Base-by-base conservation (phyloP, 92 coral and sea anemone genomes). In the Zoanthus sociatus region DNA sequence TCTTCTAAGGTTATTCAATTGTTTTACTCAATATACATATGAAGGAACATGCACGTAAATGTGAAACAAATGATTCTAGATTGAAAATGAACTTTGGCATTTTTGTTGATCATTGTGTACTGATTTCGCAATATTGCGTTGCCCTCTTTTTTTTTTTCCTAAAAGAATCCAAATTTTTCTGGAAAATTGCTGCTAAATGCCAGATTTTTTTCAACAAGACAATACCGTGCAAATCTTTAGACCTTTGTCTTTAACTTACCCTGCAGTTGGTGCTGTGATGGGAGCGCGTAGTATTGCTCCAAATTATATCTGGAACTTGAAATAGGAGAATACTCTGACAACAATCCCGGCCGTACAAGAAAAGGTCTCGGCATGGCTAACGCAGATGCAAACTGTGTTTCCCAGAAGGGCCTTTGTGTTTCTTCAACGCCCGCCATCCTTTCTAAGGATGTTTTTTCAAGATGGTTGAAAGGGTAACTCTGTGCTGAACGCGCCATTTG, bases 61-160 rank as follows among this genome's bases (percentile, higher is more conserved):
- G 82, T 20, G 54, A 55, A 32, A 9, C 72, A 11, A 50, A 50
- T 5, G 5, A 50, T 11, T 50, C 55, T 7, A 50, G 12, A 50
- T 11, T 7, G 55, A 50, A 68, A 12, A 68, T 13, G 3, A 30
- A 31, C 1, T 7, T 33, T 14, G 26, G 76, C 21, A 4, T 61
- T 60, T 9, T 61, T 26, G 85, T 66, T 9, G 11, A 64, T 30
- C 32, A 46, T 44, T 21, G 54, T 9, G 61, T 64, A 69, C 16
- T 81, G 73, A 81, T 81, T 48, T 67, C 76, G 46, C 76, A 45
- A 81, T 81, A 81, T 81, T 81, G 76, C 75, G 76, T 64, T 66
- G 85, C 21, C 12, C 26, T 77, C 26, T 64, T 45, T 17, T 37
- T 17, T 14, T 81, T 45, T 79, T 58, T 20, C 46, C 32, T 56